Conservation (phyloP, 2,113 vertebrate species). For the Isurus oxyrinchus region DNA sequence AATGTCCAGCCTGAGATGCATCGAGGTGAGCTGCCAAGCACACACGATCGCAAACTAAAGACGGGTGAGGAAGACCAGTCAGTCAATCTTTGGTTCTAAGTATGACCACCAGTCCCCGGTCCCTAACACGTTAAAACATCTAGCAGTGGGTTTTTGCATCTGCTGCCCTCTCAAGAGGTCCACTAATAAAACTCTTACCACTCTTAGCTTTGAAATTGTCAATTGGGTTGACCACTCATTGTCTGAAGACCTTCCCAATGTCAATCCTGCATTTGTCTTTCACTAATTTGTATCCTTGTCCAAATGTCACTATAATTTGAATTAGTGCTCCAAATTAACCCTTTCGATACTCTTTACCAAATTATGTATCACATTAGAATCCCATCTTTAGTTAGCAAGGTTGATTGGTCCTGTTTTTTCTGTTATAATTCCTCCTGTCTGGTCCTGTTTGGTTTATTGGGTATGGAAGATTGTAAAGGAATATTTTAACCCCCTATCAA, state of each 20-base stretch:
- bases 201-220: too few relatives aligned
- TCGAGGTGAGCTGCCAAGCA: not conserved
- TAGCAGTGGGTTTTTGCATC: not conserved
- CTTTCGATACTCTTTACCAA: too few relatives aligned
- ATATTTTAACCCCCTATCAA: too few relatives aligned
- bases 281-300: too few relatives aligned
- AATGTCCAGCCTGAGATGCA: conserved; percentile 40
- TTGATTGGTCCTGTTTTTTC: not conserved
- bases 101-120: too few relatives aligned
- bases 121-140: not conserved
- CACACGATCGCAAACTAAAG: not conserved
- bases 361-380: not conserved
- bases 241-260: not conserved
- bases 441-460: not conserved
- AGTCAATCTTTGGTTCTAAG: not conserved
- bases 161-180: not conserved
- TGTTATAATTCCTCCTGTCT: not conserved
- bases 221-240: not conserved
- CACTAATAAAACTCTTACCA: not conserved
- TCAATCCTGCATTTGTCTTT: too few relatives aligned
- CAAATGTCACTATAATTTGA: too few relatives aligned
- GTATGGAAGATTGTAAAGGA: not conserved
- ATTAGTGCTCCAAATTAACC: too few relatives aligned
- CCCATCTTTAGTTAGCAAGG: not conserved
- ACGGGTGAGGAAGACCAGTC: too few relatives aligned